Evolutionary conservation across 2,113 vertebrate species (phyloP).

Genomic region (Oryzias curvinotus): DNA sequence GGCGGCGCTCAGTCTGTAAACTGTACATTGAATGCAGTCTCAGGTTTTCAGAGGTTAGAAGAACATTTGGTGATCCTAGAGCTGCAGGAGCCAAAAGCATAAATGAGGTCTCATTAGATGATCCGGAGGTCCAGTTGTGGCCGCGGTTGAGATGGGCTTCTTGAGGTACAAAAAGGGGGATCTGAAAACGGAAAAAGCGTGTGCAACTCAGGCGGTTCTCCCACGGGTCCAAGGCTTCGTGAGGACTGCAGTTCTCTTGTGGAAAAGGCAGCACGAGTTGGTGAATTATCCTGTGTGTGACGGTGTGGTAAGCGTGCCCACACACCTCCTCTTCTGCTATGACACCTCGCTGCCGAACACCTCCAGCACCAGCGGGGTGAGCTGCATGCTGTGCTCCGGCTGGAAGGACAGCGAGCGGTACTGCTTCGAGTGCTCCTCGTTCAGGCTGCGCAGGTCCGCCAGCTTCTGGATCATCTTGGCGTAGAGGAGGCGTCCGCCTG

Average conservation of each 20-base stretch:
- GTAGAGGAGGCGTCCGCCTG: conserved; percentile 88
- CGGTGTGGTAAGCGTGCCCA: conserved; percentile 5
- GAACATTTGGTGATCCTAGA: conserved; percentile 30
- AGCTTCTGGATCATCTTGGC: conserved; percentile 99
- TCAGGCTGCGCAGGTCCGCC: conserved; percentile 93
- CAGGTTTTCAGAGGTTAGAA: conserved; percentile 31
- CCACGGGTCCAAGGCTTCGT: conserved; percentile 29
- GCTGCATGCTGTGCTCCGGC: conserved; percentile 92
- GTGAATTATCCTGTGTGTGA: conserved; percentile 29
- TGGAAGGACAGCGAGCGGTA: conserved; percentile 93
- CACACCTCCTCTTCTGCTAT: conserved; percentile 63
- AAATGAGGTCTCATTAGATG: conserved; percentile 22
- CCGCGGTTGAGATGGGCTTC: conserved; percentile 4
- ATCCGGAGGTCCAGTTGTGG: conserved; percentile 30
- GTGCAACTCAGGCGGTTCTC: conserved; percentile 29
- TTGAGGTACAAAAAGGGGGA: conserved; percentile 25
- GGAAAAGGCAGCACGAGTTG: conserved; percentile 23
- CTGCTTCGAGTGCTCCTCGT: conserved; percentile 96
- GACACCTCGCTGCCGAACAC: conserved; percentile 95
- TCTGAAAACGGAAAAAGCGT: conserved; percentile 24
- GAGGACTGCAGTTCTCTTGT: conserved; percentile 23
- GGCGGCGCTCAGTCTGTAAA: conserved; percentile 2
- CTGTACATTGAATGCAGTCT: conserved; percentile 3
- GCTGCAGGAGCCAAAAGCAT: conserved; percentile 29
- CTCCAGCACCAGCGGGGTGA: conserved; percentile 94